These are phyloP conservation scores for Epicauta chinensis DNA, from an alignment of 1,140 invertebrate species.

Conservation along the genomic window DNA sequence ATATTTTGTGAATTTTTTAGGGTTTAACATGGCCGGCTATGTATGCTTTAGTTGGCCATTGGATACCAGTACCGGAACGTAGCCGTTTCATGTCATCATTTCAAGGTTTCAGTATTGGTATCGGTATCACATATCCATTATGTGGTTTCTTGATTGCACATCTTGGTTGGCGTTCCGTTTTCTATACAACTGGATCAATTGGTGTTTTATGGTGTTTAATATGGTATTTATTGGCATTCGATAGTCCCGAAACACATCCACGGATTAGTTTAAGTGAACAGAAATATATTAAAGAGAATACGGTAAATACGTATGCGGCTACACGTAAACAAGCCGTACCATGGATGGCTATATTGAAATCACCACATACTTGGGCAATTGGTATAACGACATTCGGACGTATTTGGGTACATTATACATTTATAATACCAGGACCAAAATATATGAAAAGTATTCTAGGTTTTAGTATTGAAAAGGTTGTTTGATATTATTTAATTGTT, in stretches of 20 bases:
- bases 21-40: slow-evolving; percentile 82
- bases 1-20: slow-evolving; percentile 44
- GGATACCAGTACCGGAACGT: slow-evolving; percentile 73
- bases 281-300: slow-evolving; percentile 61
- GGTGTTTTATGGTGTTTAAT: slow-evolving; percentile 55
- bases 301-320: slow-evolving; percentile 48
- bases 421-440: slow-evolving; percentile 62
- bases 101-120: slow-evolving; percentile 70
- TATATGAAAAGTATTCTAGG: slow-evolving; percentile 65
- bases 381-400: slow-evolving; percentile 64
- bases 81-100: slow-evolving; percentile 72
- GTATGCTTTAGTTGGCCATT: slow-evolving; percentile 77
- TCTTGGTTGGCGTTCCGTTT: slow-evolving; percentile 60
- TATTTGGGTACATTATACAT: slow-evolving; percentile 67
- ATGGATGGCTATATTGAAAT: slow-evolving; percentile 70
- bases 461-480: slow-evolving; percentile 60
- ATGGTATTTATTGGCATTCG: slow-evolving; percentile 70
- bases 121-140: slow-evolving; percentile 63
- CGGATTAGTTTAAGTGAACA: slow-evolving; percentile 64
- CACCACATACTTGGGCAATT: slow-evolving; percentile 75
- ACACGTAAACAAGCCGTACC: slow-evolving; percentile 51
- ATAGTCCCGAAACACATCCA: slow-evolving; percentile 66
- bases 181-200: slow-evolving; percentile 65
- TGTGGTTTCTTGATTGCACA: slow-evolving; percentile 63
- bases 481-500: slow-evolving; percentile 15